A percentile compares a stretch with the other conserved stretches of the same genome.
Conservation (phyloP, 1,140 invertebrate genomes). For the Oncopeltus fasciatus region DNA sequence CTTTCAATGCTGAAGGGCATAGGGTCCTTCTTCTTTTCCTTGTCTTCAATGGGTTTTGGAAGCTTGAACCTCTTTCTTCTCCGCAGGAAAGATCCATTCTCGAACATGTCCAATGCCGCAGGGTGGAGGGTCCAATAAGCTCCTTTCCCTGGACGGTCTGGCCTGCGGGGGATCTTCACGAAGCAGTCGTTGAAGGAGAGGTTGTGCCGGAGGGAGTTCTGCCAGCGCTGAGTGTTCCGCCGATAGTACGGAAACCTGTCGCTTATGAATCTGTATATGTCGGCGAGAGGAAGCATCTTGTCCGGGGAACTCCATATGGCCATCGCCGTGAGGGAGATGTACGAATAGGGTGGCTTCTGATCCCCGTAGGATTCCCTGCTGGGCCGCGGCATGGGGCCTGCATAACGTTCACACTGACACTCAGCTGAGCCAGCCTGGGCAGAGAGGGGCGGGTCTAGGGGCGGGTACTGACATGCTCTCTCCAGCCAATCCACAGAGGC, state of each 20-base stretch:
- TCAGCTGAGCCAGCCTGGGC: no score
- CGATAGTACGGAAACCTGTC: constrained; percentile 82
- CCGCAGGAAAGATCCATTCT: constrained; percentile 79
- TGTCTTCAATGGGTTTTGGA: constrained; percentile 56
- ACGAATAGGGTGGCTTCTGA: constrained; percentile 92
- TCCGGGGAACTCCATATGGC: constrained; percentile 87
- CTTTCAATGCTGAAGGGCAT: not conserved
- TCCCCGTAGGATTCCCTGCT: constrained; percentile 83
- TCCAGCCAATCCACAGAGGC: no score
- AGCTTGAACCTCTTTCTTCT: constrained; percentile 79
- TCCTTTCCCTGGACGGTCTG: constrained; percentile 78
- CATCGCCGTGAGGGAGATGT: constrained; percentile 93
- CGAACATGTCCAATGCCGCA: constrained; percentile 85
- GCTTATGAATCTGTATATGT: constrained; percentile 87
- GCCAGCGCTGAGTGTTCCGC: constrained; percentile 76
- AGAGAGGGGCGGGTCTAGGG: no score
- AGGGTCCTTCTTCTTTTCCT: constrained; percentile 23
- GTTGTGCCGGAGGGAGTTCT: constrained; percentile 75
- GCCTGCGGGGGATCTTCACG: constrained; percentile 78
- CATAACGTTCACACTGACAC: no score
- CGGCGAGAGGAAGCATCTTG: constrained; percentile 87
- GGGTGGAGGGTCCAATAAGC: constrained; percentile 84
- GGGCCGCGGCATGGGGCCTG: constrained; percentile 62
- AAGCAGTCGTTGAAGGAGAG: constrained; percentile 93
- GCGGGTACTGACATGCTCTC: no score